These are phyloP conservation scores for Heteromyza rotundicornis DNA, from an alignment of 2,888 invertebrate genomes.

Conservation along the genomic window DNA sequence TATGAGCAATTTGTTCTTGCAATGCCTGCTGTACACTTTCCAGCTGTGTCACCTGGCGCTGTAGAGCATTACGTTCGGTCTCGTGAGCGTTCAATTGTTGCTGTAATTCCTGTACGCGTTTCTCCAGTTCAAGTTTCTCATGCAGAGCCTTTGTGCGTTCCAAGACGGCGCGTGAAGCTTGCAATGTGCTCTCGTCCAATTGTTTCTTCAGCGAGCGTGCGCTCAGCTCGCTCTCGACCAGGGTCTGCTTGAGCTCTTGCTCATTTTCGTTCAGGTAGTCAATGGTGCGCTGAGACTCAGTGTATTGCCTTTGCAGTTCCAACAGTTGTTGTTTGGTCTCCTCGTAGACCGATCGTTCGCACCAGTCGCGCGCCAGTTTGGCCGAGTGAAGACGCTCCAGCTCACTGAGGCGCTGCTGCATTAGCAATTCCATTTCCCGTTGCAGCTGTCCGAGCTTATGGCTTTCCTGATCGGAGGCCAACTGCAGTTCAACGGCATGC, in stretches of 20 bases:
- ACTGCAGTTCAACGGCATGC: conserved; percentile 43
- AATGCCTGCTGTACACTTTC: conserved; percentile 43
- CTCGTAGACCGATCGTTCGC: conserved; percentile 67
- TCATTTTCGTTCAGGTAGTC: conserved; percentile 62
- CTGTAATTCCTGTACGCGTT: conserved; percentile 46
- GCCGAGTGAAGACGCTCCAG: conserved; percentile 60
- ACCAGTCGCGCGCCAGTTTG: conserved; percentile 65
- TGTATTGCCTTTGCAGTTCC: conserved; percentile 62
- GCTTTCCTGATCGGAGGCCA: conserved; percentile 46
- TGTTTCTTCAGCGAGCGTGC: conserved; percentile 70
- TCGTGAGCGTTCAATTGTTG: conserved; percentile 40
- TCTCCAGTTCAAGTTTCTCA: conserved; percentile 72
- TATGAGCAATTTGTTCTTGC: conserved; percentile 27
- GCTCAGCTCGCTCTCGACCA: conserved; percentile 62
- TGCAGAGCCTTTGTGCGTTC: conserved; percentile 77
- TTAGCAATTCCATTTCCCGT: conserved; percentile 36
- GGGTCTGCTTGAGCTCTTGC: conserved; percentile 57
- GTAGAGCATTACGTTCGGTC: conserved; percentile 52
- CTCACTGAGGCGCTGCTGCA: conserved; percentile 40
- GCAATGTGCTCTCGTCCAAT: conserved; percentile 75
- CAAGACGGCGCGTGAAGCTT: conserved; percentile 75
- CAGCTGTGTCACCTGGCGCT: conserved; percentile 38
- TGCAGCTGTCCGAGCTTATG: conserved; percentile 41
- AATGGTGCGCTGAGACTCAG: conserved; percentile 59
- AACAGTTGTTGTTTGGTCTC: conserved; percentile 64